Percentiles rank a stretch among this genome's conserved stretches.
Conservation (phyloP, 2,888 invertebrate species). For the Dexiosoma caninum region DNA sequence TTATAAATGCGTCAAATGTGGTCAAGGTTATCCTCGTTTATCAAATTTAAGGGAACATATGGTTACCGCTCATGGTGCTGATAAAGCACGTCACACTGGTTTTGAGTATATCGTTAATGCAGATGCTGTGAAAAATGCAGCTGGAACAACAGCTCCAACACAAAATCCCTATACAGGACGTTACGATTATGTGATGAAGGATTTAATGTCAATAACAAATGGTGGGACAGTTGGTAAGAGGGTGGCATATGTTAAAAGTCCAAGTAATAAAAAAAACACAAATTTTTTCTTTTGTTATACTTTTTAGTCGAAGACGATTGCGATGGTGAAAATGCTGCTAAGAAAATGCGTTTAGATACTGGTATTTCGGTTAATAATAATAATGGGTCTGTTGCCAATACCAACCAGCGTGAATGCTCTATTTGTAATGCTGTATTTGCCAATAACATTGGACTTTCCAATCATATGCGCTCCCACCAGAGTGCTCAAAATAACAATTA, state of each 20-base stretch:
- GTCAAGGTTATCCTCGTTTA: slow-evolving; percentile 76
- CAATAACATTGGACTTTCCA: slow-evolving; percentile 76
- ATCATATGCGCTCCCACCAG: slow-evolving; percentile 77
- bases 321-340: slow-evolving; percentile 69
- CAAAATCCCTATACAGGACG: slow-evolving; percentile 74
- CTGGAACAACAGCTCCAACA: slow-evolving; percentile 66
- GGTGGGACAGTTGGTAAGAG: slow-evolving; percentile 74
- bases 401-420: slow-evolving; percentile 72
- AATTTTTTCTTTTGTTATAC: background rate
- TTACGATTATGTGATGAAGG: slow-evolving; percentile 77
- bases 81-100: slow-evolving; percentile 73
- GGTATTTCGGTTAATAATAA: slow-evolving; percentile 62
- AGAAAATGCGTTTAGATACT: slow-evolving; percentile 72
- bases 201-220: slow-evolving; percentile 76
- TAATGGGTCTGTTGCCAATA: slow-evolving; percentile 16
- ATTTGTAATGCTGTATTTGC: slow-evolving; percentile 76
- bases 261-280: background rate
- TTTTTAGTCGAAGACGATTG: slow-evolving; percentile 71
- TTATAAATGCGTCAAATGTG: slow-evolving; percentile 76
- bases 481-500: slow-evolving; percentile 68
- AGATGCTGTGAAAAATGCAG: slow-evolving; percentile 72
- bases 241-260: background rate
- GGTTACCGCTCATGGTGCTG: slow-evolving; percentile 74
- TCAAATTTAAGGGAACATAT: slow-evolving; percentile 77
- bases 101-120: slow-evolving; percentile 76